Evolutionary conservation across 2,888 invertebrate species (phyloP).

Genomic region (Acanthosepion pharaonis): DNA sequence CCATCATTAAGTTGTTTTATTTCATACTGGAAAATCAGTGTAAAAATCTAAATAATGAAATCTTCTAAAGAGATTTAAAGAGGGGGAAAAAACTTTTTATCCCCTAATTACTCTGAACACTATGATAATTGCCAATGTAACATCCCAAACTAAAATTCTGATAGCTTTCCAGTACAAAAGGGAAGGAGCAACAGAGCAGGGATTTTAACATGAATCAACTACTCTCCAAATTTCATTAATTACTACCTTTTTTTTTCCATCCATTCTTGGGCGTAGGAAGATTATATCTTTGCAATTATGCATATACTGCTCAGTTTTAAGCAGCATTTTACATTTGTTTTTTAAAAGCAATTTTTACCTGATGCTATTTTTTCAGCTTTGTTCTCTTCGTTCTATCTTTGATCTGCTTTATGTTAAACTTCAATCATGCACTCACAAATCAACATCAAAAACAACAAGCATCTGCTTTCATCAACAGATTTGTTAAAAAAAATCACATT

Average conservation of each 20-base stretch:
- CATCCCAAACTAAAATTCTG: background rate
- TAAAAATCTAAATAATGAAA: background rate
- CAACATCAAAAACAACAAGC: no score
- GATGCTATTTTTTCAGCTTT: background rate
- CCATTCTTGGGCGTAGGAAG: background rate
- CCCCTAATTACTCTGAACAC: background rate
- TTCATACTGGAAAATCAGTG: background rate
- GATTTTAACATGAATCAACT: background rate
- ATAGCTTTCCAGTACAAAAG: background rate
- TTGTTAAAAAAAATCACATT: no score
- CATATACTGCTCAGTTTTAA: background rate
- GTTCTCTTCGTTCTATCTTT: no score
- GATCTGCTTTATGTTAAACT: no score
- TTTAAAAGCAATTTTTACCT: background rate
- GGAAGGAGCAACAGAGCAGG: background rate
- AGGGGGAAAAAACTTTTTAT: background rate
- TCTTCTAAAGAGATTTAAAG: background rate
- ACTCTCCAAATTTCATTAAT: background rate
- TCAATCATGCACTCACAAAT: no score
- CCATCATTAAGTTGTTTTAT: background rate
- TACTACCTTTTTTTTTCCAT: background rate
- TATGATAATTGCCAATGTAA: background rate
- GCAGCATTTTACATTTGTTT: background rate
- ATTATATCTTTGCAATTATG: background rate
- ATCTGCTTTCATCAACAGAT: no score